Conservation (phyloP, 2,888 invertebrate species). For the Halictus quadricinctus region DNA sequence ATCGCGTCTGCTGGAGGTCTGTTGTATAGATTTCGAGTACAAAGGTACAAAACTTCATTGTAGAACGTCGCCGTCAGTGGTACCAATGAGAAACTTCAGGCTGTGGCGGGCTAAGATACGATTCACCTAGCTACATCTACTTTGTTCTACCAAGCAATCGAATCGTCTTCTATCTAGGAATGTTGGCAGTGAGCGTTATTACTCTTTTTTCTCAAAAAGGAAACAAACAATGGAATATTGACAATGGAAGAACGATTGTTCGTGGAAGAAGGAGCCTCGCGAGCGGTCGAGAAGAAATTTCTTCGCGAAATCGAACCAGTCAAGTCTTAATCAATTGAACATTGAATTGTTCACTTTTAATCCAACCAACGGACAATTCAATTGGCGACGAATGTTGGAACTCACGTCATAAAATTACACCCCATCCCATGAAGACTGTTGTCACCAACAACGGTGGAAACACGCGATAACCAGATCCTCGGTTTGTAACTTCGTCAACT, state of each 20-base stretch:
- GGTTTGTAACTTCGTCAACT: no score
- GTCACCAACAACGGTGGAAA: no score
- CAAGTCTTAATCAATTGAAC: neutral
- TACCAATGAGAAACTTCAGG: neutral
- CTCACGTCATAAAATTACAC: no score
- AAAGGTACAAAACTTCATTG: constrained; percentile 33
- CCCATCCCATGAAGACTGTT: no score
- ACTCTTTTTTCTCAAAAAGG: neutral
- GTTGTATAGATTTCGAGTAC: neutral
- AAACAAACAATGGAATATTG: constrained; percentile 8
- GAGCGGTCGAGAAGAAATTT: constrained; percentile 38
- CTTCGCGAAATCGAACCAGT: neutral
- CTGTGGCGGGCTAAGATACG: constrained; percentile 20
- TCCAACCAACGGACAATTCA: no score
- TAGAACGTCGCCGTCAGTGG: neutral
- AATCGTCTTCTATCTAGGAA: neutral
- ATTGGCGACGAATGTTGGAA: no score
- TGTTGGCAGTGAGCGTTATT: constrained; percentile 47
- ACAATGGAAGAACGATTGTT: constrained; percentile 22
- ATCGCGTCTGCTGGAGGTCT: neutral
- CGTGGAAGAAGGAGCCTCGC: constrained; percentile 23
- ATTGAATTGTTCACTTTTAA: neutral
- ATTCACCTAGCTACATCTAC: neutral
- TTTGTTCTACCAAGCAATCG: constrained; percentile 6
- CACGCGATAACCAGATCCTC: no score